phyloP scores from a whole-genome alignment of 2,888 invertebrate species.

The Pandemis cinnamomeana region DNA sequence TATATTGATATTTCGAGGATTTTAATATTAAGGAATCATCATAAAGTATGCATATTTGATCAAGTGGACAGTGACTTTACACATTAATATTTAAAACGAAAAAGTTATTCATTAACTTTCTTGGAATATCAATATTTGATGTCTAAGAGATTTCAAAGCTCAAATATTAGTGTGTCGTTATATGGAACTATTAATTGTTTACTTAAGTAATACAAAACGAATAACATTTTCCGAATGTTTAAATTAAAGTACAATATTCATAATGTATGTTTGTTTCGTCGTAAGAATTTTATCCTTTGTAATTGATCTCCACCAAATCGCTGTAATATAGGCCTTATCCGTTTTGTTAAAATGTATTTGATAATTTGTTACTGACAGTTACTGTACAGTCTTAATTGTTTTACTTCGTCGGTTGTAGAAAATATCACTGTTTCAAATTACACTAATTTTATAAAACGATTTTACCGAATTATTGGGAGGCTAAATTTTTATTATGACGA shows the following conservation, averaged over 20 bases:
- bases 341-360: conserved; percentile 54
- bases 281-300: conserved; percentile 74
- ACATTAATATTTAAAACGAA: conserved; percentile 3
- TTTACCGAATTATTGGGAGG: conserved; percentile 30
- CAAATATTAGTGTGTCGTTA: conserved; percentile 36
- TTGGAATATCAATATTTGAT: conserved; percentile 37
- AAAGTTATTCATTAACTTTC: conserved; percentile 19
- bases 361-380: conserved; percentile 50
- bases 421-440: conserved; percentile 71
- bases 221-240: conserved; percentile 80
- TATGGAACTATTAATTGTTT: conserved; percentile 28
- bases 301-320: conserved; percentile 71
- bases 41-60: conserved; percentile 3
- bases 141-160: conserved; percentile 25
- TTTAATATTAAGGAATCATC: conserved; percentile 26
- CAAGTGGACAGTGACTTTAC: conserved; percentile 7
- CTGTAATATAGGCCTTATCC: conserved; percentile 62
- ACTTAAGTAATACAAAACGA: conserved; percentile 47
- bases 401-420: conserved; percentile 53
- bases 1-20: conserved; percentile 40
- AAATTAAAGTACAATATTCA: conserved; percentile 74
- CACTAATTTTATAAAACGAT: conserved; percentile 75
- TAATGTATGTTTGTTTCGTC: conserved; percentile 70
- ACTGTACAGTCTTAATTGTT: conserved; percentile 55
- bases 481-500: conserved; percentile 17